Percentiles rank a stretch among this genome's conserved stretches.
These are phyloP conservation scores for Sarcophaga rosellei DNA, from an alignment of 2,888 invertebrate genomes.

Conservation along the genomic window DNA sequence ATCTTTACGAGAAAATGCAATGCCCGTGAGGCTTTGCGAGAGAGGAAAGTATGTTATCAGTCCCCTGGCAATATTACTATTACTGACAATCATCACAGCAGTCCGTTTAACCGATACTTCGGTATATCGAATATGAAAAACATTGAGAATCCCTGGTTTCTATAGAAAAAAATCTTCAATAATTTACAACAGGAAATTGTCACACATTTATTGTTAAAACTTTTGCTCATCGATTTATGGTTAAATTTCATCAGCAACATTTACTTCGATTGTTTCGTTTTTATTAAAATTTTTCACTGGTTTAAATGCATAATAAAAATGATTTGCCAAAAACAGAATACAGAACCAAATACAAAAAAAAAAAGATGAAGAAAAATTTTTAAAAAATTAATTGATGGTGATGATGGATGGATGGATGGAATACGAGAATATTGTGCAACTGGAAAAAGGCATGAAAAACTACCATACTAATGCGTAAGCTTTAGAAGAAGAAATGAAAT, in stretches of 20 bases:
- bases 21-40: too few relatives aligned
- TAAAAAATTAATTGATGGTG: too few relatives aligned
- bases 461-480: slow-evolving; percentile 58
- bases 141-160: neutral
- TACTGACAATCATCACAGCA: neutral
- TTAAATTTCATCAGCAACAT: slow-evolving; percentile 55
- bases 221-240: slow-evolving; percentile 53
- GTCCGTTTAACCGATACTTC: too few relatives aligned
- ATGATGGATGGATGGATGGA: too few relatives aligned
- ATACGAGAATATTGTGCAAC: too few relatives aligned
- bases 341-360: slow-evolving; percentile 13
- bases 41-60: too few relatives aligned
- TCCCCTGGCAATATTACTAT: too few relatives aligned
- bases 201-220: neutral
- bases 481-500: neutral
- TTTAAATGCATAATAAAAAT: slow-evolving; percentile 32
- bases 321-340: slow-evolving; percentile 61
- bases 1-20: too few relatives aligned
- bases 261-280: neutral
- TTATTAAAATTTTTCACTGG: neutral
- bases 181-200: neutral
- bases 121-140: too few relatives aligned
- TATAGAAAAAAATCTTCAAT: neutral
- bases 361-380: neutral
- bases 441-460: slow-evolving; percentile 27